Conservation (phyloP, 2,113 vertebrate species). For the Spea bombifrons region DNA sequence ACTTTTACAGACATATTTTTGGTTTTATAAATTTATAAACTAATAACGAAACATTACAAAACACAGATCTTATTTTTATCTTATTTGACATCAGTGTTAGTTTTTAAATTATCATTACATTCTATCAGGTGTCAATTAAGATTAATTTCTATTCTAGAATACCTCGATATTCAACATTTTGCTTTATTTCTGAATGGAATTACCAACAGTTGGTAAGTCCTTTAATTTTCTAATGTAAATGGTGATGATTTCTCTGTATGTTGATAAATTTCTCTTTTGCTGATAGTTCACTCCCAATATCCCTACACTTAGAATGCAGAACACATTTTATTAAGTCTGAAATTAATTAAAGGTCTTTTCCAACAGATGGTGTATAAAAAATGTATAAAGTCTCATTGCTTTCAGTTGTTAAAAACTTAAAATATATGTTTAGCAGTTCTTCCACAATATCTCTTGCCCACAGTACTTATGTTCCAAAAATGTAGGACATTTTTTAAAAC, state of each 20-base stretch:
- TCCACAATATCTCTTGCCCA: neutral
- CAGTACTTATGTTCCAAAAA: neutral
- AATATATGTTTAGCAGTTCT: conserved; percentile 16
- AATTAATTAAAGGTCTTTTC: conserved; percentile 40
- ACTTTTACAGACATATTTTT: neutral
- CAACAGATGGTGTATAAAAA: conserved; percentile 43
- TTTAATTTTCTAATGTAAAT: conserved; percentile 40
- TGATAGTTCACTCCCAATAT: conserved; percentile 34
- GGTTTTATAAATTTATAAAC: neutral
- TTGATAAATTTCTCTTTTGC: conserved; percentile 42
- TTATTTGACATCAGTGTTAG: conserved; percentile 22
- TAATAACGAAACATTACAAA: neutral
- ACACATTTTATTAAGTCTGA: conserved; percentile 38
- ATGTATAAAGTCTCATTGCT: conserved; percentile 8
- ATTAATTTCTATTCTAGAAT: conserved; percentile 31
- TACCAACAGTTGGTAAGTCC: conserved; percentile 38
- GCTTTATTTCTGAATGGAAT: conserved; percentile 39
- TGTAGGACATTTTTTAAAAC: no score
- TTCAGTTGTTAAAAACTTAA: conserved; percentile 21
- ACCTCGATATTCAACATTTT: conserved; percentile 31
- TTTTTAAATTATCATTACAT: conserved; percentile 22
- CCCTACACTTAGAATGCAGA: conserved; percentile 24
- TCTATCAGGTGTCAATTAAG: conserved; percentile 38
- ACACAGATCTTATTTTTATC: conserved; percentile 11
- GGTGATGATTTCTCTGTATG: conserved; percentile 26